phyloP scores from a whole-genome alignment of 2,797 vertebrate genomes.

The Xiphophorus birchmanni region DNA sequence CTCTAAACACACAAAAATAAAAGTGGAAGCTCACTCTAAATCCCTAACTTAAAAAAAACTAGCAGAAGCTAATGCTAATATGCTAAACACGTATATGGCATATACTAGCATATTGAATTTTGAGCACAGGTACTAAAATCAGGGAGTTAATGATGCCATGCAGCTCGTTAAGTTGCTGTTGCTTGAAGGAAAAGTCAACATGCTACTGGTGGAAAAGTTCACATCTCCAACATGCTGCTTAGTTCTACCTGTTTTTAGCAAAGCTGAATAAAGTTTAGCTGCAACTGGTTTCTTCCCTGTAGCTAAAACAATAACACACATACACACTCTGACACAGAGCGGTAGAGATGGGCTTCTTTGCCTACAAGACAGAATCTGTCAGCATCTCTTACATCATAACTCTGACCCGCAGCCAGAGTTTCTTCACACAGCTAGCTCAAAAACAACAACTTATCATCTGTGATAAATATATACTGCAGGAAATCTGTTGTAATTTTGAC shows the following conservation, averaged over 20 bases:
- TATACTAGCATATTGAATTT: not conserved
- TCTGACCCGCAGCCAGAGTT: slow-evolving; percentile 4
- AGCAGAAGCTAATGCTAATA: no score
- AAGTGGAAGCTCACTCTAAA: no score
- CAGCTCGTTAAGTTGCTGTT: not conserved
- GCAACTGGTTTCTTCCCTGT: not conserved
- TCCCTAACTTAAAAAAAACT: no score
- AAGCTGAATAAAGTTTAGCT: not conserved
- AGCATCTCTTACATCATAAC: not conserved
- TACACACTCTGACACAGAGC: not conserved
- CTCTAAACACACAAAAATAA: no score
- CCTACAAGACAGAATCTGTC: not conserved
- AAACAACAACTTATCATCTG: no score
- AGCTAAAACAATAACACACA: not conserved
- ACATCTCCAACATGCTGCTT: not conserved
- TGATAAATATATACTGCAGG: no score
- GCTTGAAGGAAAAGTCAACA: not conserved
- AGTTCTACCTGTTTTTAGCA: not conserved
- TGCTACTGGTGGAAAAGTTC: not conserved
- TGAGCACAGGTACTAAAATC: not conserved
- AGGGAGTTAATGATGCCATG: not conserved
- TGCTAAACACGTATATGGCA: no score
- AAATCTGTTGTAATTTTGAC: no score
- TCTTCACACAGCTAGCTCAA: no score
- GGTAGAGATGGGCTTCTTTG: not conserved